A percentile compares a stretch with the other conserved stretches of the same genome.
Evolutionary conservation across 2,888 invertebrate genomes (phyloP).

Genomic region (Merodon equestris): DNA sequence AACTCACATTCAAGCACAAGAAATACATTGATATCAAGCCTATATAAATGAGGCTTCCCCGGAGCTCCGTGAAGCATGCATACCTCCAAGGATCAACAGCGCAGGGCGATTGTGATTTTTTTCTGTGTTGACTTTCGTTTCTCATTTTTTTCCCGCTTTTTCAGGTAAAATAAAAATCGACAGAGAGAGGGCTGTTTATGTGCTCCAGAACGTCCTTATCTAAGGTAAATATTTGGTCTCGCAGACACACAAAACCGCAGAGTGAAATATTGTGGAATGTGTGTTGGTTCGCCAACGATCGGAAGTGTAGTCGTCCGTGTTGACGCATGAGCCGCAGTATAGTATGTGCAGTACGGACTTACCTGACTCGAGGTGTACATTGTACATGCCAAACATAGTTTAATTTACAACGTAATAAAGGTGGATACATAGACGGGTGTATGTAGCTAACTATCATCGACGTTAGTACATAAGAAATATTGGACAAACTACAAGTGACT

Average conservation of each 20-base stretch:
- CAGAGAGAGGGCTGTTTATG: constrained; percentile 14
- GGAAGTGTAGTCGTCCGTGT: neutral
- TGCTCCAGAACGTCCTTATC: constrained; percentile 34
- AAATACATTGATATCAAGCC: too few species aligned
- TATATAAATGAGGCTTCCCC: neutral
- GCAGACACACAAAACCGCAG: too few species aligned
- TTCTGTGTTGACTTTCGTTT: constrained; percentile 34
- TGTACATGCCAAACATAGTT: constrained; percentile 1
- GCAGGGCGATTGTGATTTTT: constrained; percentile 16
- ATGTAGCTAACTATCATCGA: too few species aligned
- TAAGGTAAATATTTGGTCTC: constrained; percentile 56
- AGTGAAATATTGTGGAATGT: too few species aligned
- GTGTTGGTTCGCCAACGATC: neutral
- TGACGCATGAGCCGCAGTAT: constrained; percentile 19
- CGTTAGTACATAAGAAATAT: too few species aligned
- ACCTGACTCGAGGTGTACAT: too few species aligned
- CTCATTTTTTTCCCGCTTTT: constrained; percentile 4
- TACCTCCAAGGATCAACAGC: too few species aligned
- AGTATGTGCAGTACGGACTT: constrained; percentile 3
- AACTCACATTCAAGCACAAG: too few species aligned
- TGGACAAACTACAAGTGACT: too few species aligned
- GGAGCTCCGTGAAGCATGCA: neutral
- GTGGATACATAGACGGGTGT: neutral
- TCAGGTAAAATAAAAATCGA: constrained; percentile 42
- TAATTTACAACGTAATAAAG: constrained; percentile 46